Evolutionary conservation across 2,113 vertebrate species (phyloP).

Genomic region (Promerops cafer): DNA sequence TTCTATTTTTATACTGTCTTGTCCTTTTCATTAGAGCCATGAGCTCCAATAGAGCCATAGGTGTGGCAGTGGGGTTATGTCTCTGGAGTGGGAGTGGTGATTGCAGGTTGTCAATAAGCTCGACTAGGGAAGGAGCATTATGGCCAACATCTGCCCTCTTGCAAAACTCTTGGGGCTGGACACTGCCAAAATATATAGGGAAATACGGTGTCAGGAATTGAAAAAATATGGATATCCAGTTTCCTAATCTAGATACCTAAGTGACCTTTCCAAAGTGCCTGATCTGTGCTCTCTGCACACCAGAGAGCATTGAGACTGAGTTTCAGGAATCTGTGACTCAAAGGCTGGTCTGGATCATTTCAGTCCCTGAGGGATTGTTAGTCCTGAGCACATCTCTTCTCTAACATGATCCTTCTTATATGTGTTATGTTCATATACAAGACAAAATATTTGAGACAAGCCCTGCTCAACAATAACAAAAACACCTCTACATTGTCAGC

Average conservation of each 20-base stretch:
- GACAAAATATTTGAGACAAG: neutral
- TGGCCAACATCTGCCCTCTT: neutral
- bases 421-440: neutral
- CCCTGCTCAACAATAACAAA: neutral
- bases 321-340: neutral
- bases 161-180: neutral
- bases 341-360: neutral
- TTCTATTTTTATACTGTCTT: neutral
- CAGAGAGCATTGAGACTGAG: accelerated
- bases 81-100: neutral
- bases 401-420: neutral
- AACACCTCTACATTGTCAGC: neutral
- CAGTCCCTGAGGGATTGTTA: neutral
- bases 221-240: neutral
- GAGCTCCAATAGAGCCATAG: neutral
- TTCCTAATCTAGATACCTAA: neutral
- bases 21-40: neutral
- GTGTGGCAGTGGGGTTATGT: neutral
- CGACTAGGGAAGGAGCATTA: neutral
- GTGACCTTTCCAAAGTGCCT: neutral
- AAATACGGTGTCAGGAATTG: neutral
- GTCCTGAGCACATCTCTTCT: neutral
- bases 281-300: neutral
- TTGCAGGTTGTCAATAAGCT: neutral
- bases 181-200: neutral